Evolutionary conservation across 35 echinoderm and acorn worm genomes (phyloP).

Genomic region (Antedon bifida): DNA sequence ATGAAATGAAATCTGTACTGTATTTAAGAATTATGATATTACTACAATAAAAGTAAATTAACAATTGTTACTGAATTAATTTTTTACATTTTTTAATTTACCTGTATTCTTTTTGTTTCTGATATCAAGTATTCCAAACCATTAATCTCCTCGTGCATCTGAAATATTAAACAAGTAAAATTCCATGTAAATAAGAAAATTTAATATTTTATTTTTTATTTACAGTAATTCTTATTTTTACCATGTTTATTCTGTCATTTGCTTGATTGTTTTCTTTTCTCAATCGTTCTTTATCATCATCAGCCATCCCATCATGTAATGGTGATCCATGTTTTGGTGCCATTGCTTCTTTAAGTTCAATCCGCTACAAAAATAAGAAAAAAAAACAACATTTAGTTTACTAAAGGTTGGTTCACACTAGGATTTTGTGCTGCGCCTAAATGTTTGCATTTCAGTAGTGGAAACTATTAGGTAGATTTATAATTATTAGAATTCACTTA

Average conservation of each 20-base stretch:
- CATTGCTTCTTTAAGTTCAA: conserved; percentile 77
- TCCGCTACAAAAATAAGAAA: conserved; percentile 24
- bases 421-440: no score
- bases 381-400: neutral
- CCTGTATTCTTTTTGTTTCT: neutral
- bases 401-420: no score
- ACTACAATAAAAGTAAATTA: no score
- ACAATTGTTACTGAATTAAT: no score
- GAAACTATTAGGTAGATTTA: no score
- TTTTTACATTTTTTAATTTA: neutral
- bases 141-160: neutral
- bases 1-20: no score
- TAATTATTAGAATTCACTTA: neutral
- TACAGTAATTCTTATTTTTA: conserved; percentile 1
- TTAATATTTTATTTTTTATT: no score
- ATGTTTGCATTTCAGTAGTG: no score
- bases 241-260: conserved; percentile 61
- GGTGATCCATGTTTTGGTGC: conserved; percentile 27
- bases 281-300: conserved; percentile 41
- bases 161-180: neutral
- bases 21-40: no score
- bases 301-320: conserved; percentile 24
- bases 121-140: neutral
- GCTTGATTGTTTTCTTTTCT: conserved; percentile 61
- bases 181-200: no score